Evolutionary conservation across 1,140 invertebrate genomes (phyloP).

Genomic region (Bombus waltoni): DNA sequence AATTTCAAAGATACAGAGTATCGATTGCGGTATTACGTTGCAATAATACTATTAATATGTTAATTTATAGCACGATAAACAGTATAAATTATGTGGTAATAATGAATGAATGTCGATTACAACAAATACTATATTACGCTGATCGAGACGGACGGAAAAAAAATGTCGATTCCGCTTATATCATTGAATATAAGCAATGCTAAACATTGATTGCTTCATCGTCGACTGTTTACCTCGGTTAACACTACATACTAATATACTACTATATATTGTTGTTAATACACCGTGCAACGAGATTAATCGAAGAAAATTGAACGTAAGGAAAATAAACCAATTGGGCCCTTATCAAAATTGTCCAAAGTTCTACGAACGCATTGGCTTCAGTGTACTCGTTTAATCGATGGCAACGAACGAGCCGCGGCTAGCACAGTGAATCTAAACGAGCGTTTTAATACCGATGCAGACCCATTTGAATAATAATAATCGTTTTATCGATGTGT

Average conservation of each 20-base stretch:
- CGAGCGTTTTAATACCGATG: constrained; percentile 24
- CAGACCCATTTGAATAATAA: constrained; percentile 35
- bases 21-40: no score
- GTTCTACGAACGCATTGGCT: neutral
- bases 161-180: no score
- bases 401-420: constrained; percentile 21
- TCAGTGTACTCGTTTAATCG: constrained; percentile 16
- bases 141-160: neutral
- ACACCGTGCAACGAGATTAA: neutral
- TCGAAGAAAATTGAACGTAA: neutral
- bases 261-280: neutral
- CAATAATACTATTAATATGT: neutral
- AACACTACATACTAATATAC: no score
- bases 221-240: neutral
- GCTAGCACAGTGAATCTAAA: constrained; percentile 10
- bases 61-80: neutral
- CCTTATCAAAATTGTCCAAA: constrained; percentile 8
- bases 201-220: neutral
- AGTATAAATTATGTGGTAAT: neutral
- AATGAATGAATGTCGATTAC: constrained; percentile 3
- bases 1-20: no score
- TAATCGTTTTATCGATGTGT: constrained; percentile 37
- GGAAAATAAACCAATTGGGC: constrained; percentile 10
- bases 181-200: neutral
- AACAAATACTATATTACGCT: neutral